phyloP scores from a whole-genome alignment of 1,140 invertebrate genomes.

The Pissodes strobi region DNA sequence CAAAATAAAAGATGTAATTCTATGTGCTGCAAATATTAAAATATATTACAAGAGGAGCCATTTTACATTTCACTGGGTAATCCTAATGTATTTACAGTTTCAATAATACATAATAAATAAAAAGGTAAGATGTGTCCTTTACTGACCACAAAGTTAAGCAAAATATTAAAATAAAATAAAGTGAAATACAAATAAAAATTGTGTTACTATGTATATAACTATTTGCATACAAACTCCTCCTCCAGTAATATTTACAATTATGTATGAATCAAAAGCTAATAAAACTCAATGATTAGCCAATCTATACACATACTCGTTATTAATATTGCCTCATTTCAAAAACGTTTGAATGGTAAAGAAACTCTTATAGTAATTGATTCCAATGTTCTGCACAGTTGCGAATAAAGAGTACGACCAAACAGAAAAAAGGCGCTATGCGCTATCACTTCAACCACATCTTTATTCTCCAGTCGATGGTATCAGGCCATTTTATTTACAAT shows the following conservation, averaged over 20 bases:
- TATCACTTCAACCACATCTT: slow-evolving; percentile 33
- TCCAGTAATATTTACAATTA: neutral
- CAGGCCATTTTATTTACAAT: slow-evolving; percentile 89
- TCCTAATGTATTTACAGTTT: too few relatives aligned
- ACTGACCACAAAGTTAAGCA: too few relatives aligned
- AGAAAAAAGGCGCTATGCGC: slow-evolving; percentile 36
- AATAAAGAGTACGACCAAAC: slow-evolving; percentile 13
- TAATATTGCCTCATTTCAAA: slow-evolving; percentile 10
- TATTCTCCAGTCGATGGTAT: slow-evolving; percentile 19
- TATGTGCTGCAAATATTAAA: neutral
- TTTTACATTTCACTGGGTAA: neutral
- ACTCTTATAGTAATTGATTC: neutral
- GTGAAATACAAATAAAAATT: too few relatives aligned
- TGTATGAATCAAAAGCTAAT: too few relatives aligned
- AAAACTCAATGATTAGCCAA: too few relatives aligned
- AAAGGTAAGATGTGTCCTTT: too few relatives aligned
- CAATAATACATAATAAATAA: too few relatives aligned
- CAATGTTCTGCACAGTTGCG: slow-evolving; percentile 1
- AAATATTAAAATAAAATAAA: too few relatives aligned
- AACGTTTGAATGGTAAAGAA: slow-evolving; percentile 7
- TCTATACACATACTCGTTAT: slow-evolving; percentile 5
- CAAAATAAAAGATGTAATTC: too few relatives aligned
- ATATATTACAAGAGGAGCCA: slow-evolving; percentile 6
- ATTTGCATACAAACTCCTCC: too few relatives aligned
- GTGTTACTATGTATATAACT: too few relatives aligned